These are phyloP conservation scores for Etia nguti DNA, from an alignment of 2,113 vertebrate genomes.

Conservation along the genomic window DNA sequence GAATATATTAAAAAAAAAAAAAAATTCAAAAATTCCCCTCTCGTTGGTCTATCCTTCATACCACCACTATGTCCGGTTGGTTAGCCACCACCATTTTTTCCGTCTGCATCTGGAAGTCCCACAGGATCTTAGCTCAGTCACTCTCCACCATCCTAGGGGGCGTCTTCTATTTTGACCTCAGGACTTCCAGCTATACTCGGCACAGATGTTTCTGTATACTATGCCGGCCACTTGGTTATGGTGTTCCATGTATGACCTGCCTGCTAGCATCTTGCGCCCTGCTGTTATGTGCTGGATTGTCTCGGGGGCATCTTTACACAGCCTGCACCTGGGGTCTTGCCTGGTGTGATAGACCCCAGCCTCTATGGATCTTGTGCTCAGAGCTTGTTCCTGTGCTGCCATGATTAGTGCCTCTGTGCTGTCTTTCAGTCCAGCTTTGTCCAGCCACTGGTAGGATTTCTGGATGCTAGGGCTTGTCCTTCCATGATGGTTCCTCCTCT, in stretches of 20 bases:
- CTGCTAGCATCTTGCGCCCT: not conserved
- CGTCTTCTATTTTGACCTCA: not conserved
- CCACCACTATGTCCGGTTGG: not conserved
- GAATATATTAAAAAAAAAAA: no score
- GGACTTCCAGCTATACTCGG: not conserved
- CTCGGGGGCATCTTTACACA: not conserved
- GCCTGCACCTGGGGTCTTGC: not conserved
- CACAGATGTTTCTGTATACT: not conserved
- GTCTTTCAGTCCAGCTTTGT: not conserved
- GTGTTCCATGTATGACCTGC: not conserved
- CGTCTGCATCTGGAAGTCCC: not conserved
- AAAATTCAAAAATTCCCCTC: no score
- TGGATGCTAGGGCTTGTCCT: not conserved
- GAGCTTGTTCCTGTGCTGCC: not conserved
- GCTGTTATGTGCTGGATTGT: not conserved
- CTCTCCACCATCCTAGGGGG: not conserved
- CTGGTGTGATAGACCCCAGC: rapidly evolving
- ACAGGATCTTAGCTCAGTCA: not conserved
- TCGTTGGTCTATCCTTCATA: not conserved
- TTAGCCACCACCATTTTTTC: not conserved
- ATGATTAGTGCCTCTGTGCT: not conserved
- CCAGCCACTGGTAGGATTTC: not conserved
- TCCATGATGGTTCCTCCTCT: not conserved
- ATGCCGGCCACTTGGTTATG: not conserved
- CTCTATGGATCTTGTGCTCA: not conserved